Conservation (phyloP, 1,140 invertebrate species). For the Hestina assimilis region DNA sequence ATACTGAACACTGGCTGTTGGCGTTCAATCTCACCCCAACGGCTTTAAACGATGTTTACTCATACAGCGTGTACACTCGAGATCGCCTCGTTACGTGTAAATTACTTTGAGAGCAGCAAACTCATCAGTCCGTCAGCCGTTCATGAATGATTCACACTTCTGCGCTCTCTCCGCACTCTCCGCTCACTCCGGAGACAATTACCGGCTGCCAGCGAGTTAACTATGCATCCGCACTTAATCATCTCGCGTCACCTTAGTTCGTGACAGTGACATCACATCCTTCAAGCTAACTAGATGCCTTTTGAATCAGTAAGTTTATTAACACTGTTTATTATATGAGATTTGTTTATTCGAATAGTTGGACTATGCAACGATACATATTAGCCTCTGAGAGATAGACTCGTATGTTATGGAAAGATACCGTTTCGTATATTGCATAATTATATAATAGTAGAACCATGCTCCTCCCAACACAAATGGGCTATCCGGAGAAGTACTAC, state of each 20-base stretch:
- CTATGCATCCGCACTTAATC: constrained; percentile 3
- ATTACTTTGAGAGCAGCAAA: constrained; percentile 3
- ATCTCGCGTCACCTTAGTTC: neutral
- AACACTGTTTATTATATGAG: too few relatives aligned
- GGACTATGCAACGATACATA: too few relatives aligned
- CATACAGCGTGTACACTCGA: neutral
- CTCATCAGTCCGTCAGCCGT: constrained; percentile 2
- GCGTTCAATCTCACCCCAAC: neutral
- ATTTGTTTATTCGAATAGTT: too few relatives aligned
- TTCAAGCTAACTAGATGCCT: neutral
- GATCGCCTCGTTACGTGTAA: constrained; percentile 6
- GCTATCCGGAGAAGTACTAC: too few relatives aligned
- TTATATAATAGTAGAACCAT: too few relatives aligned
- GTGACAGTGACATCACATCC: neutral
- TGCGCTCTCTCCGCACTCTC: neutral
- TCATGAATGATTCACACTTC: constrained; percentile 3
- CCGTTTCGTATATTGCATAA: too few relatives aligned
- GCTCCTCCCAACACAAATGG: too few relatives aligned
- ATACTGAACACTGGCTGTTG: too few relatives aligned
- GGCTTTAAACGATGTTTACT: neutral
- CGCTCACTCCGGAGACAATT: neutral
- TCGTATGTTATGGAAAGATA: too few relatives aligned
- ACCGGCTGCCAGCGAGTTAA: constrained; percentile 1
- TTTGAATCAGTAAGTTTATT: too few relatives aligned
- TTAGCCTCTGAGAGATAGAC: too few relatives aligned